Evolutionary conservation across 2,888 invertebrate genomes (phyloP).

Genomic region (Thelaira solivaga): DNA sequence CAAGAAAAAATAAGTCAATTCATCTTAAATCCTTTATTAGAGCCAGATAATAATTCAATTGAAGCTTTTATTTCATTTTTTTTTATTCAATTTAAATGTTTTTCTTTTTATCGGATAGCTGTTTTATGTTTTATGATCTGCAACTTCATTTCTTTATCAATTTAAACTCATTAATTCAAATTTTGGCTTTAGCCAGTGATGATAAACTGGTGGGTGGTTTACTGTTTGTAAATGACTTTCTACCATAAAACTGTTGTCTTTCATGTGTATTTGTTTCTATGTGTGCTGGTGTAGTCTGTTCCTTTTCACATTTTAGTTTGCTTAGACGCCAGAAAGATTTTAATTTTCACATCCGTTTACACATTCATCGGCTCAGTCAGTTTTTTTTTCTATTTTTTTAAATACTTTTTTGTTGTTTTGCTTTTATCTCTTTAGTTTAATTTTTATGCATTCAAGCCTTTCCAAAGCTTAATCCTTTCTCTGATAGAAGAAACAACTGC

Average conservation of each 20-base stretch:
- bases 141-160: slow-evolving; percentile 30
- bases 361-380: slow-evolving; percentile 20
- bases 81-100: not conserved
- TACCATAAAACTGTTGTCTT: not conserved
- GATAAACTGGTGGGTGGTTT: slow-evolving; percentile 2
- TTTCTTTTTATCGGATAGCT: not conserved
- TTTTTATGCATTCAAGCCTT: slow-evolving; percentile 42
- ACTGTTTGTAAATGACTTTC: not conserved
- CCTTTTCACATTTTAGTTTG: not conserved
- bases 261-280: not conserved
- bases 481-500: slow-evolving; percentile 27
- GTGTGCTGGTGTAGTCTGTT: not conserved
- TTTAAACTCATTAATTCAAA: slow-evolving; percentile 58
- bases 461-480: slow-evolving; percentile 40
- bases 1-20: no score
- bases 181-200: slow-evolving; percentile 22
- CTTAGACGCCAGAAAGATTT: slow-evolving; percentile 2
- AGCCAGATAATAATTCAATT: no score
- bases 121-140: not conserved
- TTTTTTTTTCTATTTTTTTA: slow-evolving; percentile 17
- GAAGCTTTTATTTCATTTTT: not conserved
- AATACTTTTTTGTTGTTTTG: not conserved
- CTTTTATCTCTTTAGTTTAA: slow-evolving; percentile 16
- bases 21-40: no score
- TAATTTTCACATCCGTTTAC: slow-evolving; percentile 33